These are phyloP conservation scores for Siphamia tubifer DNA, from an alignment of 2,113 vertebrate species.

Conservation along the genomic window DNA sequence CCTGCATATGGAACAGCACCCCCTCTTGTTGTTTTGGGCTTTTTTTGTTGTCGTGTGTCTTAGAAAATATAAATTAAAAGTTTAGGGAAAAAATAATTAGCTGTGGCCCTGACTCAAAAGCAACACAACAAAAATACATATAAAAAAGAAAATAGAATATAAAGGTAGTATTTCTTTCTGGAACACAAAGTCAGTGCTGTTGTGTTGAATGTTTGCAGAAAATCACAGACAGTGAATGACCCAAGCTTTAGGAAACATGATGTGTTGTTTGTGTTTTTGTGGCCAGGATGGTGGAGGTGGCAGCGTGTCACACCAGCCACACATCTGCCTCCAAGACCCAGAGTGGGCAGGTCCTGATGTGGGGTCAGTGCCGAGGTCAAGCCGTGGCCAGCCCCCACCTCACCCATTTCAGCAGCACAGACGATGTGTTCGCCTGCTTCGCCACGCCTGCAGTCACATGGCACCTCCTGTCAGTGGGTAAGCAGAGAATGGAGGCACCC, in stretches of 20 bases:
- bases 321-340: slow-evolving; percentile 93
- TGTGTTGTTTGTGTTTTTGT: background rate
- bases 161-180: too few relatives aligned
- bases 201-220: too few relatives aligned
- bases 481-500: slow-evolving; percentile 49
- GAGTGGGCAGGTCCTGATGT: slow-evolving; percentile 94
- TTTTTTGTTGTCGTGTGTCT: too few relatives aligned
- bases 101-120: too few relatives aligned
- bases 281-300: slow-evolving; percentile 89
- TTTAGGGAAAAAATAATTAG: too few relatives aligned
- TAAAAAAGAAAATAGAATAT: too few relatives aligned
- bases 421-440: slow-evolving; percentile 93
- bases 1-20: too few relatives aligned
- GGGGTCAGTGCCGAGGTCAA: slow-evolving; percentile 94
- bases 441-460: slow-evolving; percentile 90
- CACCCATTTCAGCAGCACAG: slow-evolving; percentile 89
- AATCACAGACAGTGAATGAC: too few relatives aligned
- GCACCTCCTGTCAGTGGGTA: slow-evolving; percentile 94
- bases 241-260: background rate
- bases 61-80: too few relatives aligned
- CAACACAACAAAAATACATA: too few relatives aligned
- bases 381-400: slow-evolving; percentile 85
- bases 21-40: too few relatives aligned
- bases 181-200: too few relatives aligned
- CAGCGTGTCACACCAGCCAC: slow-evolving; percentile 94